Percentiles rank a stretch among this genome's conserved stretches.
These are phyloP conservation scores for Cotesia vestalis DNA, from an alignment of 1,140 invertebrate genomes.

Conservation along the genomic window DNA sequence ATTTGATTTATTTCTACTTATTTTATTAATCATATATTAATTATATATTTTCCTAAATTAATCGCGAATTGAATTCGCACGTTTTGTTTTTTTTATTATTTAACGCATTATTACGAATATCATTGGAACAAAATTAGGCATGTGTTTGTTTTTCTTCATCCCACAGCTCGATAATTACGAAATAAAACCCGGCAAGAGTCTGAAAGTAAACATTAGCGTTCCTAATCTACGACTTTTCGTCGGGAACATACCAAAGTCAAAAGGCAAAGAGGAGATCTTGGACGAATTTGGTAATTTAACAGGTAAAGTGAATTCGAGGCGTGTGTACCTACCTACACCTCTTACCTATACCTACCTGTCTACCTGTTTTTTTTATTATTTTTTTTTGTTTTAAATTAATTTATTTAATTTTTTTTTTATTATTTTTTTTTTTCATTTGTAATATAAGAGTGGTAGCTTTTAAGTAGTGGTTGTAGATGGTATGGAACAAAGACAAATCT, in stretches of 20 bases:
- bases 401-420: conserved; percentile 26
- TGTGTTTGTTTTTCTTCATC: conserved; percentile 75
- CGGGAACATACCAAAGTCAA: conserved; percentile 99
- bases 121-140: conserved; percentile 71
- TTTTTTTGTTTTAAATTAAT: conserved; percentile 26
- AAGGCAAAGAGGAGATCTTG: conserved; percentile 99
- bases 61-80: conserved; percentile 45
- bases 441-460: conserved; percentile 66
- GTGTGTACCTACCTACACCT: conserved; percentile 65
- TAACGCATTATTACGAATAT: conserved; percentile 36
- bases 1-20: conserved; percentile 33
- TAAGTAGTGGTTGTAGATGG: conserved; percentile 66
- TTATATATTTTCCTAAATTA: conserved; percentile 43
- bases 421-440: conserved; percentile 46
- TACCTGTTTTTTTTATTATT: conserved; percentile 50
- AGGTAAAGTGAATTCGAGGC: conserved; percentile 88
- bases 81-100: conserved; percentile 38
- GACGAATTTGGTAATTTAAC: conserved; percentile 99
- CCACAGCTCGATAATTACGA: conserved; percentile 99
- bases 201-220: conserved; percentile 99
- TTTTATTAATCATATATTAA: conserved; percentile 47
- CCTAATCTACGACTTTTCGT: conserved; percentile 99
- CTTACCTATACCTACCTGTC: conserved; percentile 64
- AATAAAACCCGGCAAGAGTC: conserved; percentile 98
- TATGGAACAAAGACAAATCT: conserved; percentile 53